Evolutionary conservation across 1,140 invertebrate genomes (phyloP).

Genomic region (Bombus confusus): DNA sequence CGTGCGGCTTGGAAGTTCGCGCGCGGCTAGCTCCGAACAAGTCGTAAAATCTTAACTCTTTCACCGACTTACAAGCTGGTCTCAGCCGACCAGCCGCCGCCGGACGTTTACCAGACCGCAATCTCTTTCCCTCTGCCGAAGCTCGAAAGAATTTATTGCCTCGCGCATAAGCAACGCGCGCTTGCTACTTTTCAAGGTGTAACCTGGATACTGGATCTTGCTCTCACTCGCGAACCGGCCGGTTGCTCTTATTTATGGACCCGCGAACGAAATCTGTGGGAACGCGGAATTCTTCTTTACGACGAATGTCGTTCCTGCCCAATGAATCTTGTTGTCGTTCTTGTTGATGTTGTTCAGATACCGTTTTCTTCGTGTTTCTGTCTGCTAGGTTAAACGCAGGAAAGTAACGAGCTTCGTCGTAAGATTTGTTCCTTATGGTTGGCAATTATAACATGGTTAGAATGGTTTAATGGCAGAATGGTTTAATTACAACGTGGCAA

Average conservation of each 20-base stretch:
- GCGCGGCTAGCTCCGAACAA: constrained; percentile 14
- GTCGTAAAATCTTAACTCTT: constrained; percentile 54
- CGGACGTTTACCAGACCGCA: not conserved
- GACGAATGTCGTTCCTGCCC: not conserved
- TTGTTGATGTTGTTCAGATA: not conserved
- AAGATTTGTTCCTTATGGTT: too few relatives aligned
- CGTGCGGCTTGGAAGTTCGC: constrained; percentile 33
- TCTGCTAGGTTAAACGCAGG: not conserved
- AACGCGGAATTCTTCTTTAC: constrained; percentile 5
- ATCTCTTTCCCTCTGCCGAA: constrained; percentile 17
- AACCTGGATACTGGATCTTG: constrained; percentile 37
- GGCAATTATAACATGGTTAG: too few relatives aligned
- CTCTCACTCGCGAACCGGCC: not conserved
- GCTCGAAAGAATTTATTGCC: constrained; percentile 58
- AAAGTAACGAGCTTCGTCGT: too few relatives aligned
- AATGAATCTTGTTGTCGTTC: too few relatives aligned
- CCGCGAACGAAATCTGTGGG: constrained; percentile 29
- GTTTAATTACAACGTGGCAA: too few relatives aligned
- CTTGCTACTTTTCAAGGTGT: constrained; percentile 20
- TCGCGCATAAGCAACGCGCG: not conserved
- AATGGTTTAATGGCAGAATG: too few relatives aligned
- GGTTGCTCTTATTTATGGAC: constrained; percentile 31
- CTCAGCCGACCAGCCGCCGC: constrained; percentile 17
- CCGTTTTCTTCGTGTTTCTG: not conserved
- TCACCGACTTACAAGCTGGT: constrained; percentile 34